Evolutionary conservation across 1,140 invertebrate species (phyloP).

Genomic region (Brachionus manjavacas): DNA sequence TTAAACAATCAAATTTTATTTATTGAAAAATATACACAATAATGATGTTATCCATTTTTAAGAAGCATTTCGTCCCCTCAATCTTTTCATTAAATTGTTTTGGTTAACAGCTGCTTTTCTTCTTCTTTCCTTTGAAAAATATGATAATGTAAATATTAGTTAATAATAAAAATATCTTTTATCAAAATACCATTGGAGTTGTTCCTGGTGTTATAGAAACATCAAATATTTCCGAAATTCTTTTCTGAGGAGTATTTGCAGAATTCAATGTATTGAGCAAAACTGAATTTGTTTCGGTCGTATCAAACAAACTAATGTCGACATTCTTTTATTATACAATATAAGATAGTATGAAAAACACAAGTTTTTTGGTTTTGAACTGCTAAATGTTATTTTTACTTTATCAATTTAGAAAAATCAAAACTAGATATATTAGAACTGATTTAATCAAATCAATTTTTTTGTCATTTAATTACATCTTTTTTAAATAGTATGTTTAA

Average conservation of each 20-base stretch:
- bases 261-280: not conserved
- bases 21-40: conserved; percentile 14
- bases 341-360: too few species aligned
- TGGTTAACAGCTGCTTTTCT: conserved; percentile 40
- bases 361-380: too few species aligned
- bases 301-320: conserved; percentile 1
- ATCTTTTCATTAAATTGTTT: conserved; percentile 27
- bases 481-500: too few species aligned
- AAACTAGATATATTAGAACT: too few species aligned
- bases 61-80: conserved; percentile 14
- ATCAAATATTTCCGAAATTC: conserved; percentile 42
- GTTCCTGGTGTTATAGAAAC: not conserved
- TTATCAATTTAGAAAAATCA: too few species aligned
- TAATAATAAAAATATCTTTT: not conserved
- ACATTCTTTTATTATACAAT: not conserved
- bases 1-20: not conserved
- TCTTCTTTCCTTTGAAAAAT: conserved; percentile 4
- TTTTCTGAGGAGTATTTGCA: conserved; percentile 11
- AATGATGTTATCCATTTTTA: not conserved
- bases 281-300: not conserved
- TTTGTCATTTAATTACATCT: too few species aligned
- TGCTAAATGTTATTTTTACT: too few species aligned
- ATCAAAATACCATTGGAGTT: not conserved
- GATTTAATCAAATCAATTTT: too few species aligned
- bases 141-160: not conserved